phyloP scores from a whole-genome alignment of 2,797 vertebrate species.

The Sebastes nivosus region DNA sequence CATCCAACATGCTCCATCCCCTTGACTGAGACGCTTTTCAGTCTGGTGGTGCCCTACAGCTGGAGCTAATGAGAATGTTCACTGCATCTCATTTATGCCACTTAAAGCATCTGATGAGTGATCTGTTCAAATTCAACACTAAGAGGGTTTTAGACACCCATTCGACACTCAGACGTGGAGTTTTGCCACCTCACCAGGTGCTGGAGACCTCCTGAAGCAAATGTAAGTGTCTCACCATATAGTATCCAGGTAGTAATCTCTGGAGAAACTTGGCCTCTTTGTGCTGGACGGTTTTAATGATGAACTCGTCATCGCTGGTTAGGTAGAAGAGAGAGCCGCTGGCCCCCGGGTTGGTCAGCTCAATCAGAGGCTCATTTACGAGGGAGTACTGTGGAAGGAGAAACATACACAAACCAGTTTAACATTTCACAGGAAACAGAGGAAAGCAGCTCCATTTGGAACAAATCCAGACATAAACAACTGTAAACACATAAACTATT shows the following conservation, averaged over 20 bases:
- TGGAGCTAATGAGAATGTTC: not conserved
- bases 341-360: constrained; percentile 95
- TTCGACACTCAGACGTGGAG: no score
- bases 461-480: not conserved
- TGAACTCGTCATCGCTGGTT: constrained; percentile 97
- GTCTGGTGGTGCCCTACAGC: not conserved
- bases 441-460: not conserved
- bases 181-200: not conserved
- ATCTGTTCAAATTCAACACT: not conserved
- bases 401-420: constrained; percentile 23
- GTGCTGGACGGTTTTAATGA: constrained; percentile 99
- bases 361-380: constrained; percentile 95
- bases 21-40: not conserved
- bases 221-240: constrained; percentile 88
- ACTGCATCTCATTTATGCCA: not conserved
- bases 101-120: not conserved
- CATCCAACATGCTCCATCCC: not conserved
- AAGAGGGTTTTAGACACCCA: not conserved
- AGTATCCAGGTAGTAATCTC: constrained; percentile 96
- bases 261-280: constrained; percentile 99
- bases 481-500: not conserved
- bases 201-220: not conserved
- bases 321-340: constrained; percentile 98
- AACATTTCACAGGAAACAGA: not conserved
- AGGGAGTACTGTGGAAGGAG: constrained; percentile 88